phyloP scores from a whole-genome alignment of 2,797 vertebrate species.

The Lutjanus argentimaculatus region DNA sequence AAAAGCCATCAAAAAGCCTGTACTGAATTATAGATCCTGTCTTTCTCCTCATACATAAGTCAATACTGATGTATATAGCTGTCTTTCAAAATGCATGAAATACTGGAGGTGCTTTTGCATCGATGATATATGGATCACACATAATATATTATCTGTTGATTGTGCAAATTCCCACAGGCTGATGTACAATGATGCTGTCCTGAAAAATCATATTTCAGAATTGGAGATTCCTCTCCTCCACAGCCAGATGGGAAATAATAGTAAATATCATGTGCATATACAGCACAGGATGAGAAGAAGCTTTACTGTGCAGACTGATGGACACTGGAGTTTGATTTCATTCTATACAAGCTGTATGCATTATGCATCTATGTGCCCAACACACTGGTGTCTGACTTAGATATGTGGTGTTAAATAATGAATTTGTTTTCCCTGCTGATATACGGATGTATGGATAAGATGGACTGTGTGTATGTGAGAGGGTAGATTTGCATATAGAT shows the following conservation, averaged over 20 bases:
- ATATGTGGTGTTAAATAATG: conserved; percentile 74
- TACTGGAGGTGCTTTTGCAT: conserved; percentile 31
- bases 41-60: conserved; percentile 8
- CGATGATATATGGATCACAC: conserved; percentile 32
- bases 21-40: conserved; percentile 69
- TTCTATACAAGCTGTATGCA: conserved; percentile 48
- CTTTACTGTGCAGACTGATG: conserved; percentile 2
- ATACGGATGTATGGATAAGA: conserved; percentile 50
- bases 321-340: conserved; percentile 36
- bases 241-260: conserved; percentile 13
- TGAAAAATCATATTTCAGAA: neutral
- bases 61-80: conserved; percentile 30
- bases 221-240: neutral
- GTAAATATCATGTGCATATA: conserved; percentile 1
- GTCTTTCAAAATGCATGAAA: conserved; percentile 50
- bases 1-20: conserved; percentile 63
- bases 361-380: conserved; percentile 57
- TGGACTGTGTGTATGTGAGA: neutral
- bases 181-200: neutral
- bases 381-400: conserved; percentile 38
- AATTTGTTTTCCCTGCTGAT: conserved; percentile 60
- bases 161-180: conserved; percentile 23
- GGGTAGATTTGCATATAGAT: conserved; percentile 18
- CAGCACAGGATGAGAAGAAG: conserved; percentile 2
- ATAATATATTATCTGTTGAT: conserved; percentile 37